Conservation (phyloP, 2,797 vertebrate species). For the Chelon auratus region DNA sequence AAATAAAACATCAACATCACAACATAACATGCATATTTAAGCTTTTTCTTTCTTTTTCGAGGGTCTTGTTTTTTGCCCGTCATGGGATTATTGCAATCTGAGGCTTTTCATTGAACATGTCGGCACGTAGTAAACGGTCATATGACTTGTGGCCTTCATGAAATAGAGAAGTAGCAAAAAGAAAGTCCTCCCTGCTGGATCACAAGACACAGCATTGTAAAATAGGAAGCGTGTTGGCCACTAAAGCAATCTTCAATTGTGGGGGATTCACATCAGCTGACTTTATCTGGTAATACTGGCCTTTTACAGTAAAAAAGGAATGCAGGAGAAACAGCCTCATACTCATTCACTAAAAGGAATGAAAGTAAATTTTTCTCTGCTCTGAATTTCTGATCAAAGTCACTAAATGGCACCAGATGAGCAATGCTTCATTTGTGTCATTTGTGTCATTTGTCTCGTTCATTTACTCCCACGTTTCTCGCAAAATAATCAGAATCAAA, state of each 20-base stretch:
- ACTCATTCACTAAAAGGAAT: neutral
- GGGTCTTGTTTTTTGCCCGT: neutral
- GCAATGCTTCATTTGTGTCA: slow-evolving; percentile 6
- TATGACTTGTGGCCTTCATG: slow-evolving; percentile 35
- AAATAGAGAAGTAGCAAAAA: slow-evolving; percentile 69
- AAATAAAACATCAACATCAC: too few relatives aligned
- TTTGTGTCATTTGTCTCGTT: slow-evolving; percentile 23
- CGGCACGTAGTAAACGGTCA: slow-evolving; percentile 42
- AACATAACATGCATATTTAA: too few relatives aligned
- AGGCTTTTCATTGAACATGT: slow-evolving; percentile 4
- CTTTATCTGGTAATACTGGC: slow-evolving; percentile 28
- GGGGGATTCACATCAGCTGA: slow-evolving; percentile 37
- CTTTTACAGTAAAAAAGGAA: slow-evolving; percentile 51
- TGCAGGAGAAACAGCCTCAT: neutral
- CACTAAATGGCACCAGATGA: slow-evolving; percentile 8
- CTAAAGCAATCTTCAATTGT: neutral
- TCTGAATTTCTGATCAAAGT: slow-evolving; percentile 17
- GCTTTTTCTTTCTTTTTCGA: neutral
- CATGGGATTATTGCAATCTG: neutral
- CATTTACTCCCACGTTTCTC: slow-evolving; percentile 67
- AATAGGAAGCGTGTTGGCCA: slow-evolving; percentile 48
- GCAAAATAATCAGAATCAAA: slow-evolving; percentile 25
- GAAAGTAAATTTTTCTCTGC: neutral
- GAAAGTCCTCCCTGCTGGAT: slow-evolving; percentile 60
- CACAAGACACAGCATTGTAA: slow-evolving; percentile 60